Base-by-base conservation (phyloP, 1,140 invertebrate genomes). In the Rhopalosiphum maidis region DNA sequence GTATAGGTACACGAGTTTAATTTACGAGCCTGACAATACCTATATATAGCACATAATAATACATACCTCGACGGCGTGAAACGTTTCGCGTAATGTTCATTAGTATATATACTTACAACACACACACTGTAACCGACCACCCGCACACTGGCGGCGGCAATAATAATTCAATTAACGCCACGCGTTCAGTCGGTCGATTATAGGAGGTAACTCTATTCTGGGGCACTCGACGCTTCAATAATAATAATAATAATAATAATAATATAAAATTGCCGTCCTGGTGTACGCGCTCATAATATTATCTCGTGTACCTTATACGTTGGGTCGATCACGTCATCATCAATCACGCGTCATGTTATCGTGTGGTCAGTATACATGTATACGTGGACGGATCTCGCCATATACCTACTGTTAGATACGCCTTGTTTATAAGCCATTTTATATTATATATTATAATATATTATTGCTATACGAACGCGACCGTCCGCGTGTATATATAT, bases 121-220 rank as follows among this genome's bases (percentile, higher is more conserved):
- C 60, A 68, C 60, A 30, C 9, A 51, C 30, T 77, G n/a, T 5
- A n/a, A n/a, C 60, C 60, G 30, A 77, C 18, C 30, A 18, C 60
- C 60, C 60, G 11, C 15, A 30, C 60, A 77, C n/a, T 5, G 60
- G 60, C 30, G 60, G 11, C 15, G 55, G 60, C 60, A 77, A 77
- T 77, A 77, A 77, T 77, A 77, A 77, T 77, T 77, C 30, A n/a
- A 77, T 77, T 77, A 77, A 77, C 60, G 60, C 60, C 60, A 77
- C 60, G 3, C 11, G 60, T n/a, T 30, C 30, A 9, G 60, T 15
- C 30, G 30, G 15, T 18, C 11, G 60, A 51, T 51, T 60, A 11
- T 77, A 51, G 48, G 48, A 77, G 15, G 30, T 77, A 77, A 77
- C 60, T 77, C 30, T 35, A 77, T n/a, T n/a, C 30, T 2, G 1